These are phyloP conservation scores for Schizaphis graminum DNA, from an alignment of 2,888 invertebrate genomes.

Conservation along the genomic window DNA sequence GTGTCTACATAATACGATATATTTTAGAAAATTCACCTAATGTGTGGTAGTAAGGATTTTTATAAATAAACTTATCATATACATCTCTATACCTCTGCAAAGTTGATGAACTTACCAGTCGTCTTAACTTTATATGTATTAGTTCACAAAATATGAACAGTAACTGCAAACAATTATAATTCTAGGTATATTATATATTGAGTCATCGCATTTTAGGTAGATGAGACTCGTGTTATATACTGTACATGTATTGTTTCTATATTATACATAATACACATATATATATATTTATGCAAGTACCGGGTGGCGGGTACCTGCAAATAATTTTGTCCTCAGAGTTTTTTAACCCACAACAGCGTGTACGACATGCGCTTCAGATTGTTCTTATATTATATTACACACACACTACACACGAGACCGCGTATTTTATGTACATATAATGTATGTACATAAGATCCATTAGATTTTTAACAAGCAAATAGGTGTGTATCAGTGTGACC, in stretches of 20 bases:
- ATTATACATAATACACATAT: background rate
- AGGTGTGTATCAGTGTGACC: background rate
- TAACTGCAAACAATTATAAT: background rate
- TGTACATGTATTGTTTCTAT: background rate
- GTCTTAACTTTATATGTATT: too few relatives aligned
- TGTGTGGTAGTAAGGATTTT: too few relatives aligned
- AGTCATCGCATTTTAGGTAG: background rate
- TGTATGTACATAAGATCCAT: background rate
- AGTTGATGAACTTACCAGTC: too few relatives aligned
- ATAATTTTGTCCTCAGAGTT: background rate
- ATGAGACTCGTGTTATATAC: background rate
- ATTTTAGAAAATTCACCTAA: background rate
- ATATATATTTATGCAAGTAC: background rate
- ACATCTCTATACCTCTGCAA: too few relatives aligned
- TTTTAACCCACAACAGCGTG: background rate
- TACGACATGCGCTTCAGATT: slow-evolving; percentile 14
- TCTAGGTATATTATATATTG: background rate
- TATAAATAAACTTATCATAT: too few relatives aligned
- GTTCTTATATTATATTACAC: background rate
- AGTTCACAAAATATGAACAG: too few relatives aligned
- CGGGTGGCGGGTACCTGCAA: background rate
- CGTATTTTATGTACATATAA: background rate
- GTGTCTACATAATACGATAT: background rate
- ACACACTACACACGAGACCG: background rate
- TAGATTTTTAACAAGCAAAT: slow-evolving; percentile 44